phyloP scores from a whole-genome alignment of 2,888 invertebrate genomes.

The Chrysina gloriosa region DNA sequence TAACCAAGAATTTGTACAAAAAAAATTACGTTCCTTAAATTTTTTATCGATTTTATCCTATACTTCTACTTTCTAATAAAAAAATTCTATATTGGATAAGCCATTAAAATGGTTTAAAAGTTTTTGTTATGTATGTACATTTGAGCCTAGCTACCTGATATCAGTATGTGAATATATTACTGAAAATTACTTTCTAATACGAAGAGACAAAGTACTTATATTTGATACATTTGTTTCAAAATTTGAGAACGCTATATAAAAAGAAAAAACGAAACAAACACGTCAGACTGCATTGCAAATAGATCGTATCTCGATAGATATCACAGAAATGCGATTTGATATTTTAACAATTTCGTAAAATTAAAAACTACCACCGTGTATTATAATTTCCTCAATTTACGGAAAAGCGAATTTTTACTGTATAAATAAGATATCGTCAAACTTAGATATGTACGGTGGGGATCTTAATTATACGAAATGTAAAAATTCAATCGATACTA shows the following conservation, averaged over 20 bases:
- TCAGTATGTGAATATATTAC: conserved; percentile 49
- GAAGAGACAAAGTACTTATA: conserved; percentile 44
- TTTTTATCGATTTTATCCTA: conserved; percentile 48
- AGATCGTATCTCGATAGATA: conserved; percentile 17
- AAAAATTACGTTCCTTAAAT: conserved; percentile 61
- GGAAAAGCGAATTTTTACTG: too few species aligned
- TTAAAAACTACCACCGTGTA: background rate
- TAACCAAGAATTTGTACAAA: conserved; percentile 65
- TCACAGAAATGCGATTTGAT: conserved; percentile 22
- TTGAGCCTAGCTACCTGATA: conserved; percentile 51
- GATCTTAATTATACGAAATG: conserved; percentile 27
- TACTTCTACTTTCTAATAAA: conserved; percentile 29
- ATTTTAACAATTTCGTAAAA: conserved; percentile 16
- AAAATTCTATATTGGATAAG: conserved; percentile 36
- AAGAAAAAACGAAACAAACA: conserved; percentile 22
- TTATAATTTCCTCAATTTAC: background rate
- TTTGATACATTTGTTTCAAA: conserved; percentile 43
- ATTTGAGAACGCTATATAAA: conserved; percentile 37
- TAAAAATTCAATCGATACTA: conserved; percentile 18
- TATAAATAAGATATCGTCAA: background rate
- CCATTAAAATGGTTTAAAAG: conserved; percentile 23
- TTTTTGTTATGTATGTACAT: conserved; percentile 43
- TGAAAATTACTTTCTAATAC: conserved; percentile 39
- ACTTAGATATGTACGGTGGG: background rate
- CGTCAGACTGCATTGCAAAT: conserved; percentile 41